Evolutionary conservation across 2,888 invertebrate species (phyloP), one percentile per base, ranked within the genome.

Genomic region (Diadromus collaris): DNA sequence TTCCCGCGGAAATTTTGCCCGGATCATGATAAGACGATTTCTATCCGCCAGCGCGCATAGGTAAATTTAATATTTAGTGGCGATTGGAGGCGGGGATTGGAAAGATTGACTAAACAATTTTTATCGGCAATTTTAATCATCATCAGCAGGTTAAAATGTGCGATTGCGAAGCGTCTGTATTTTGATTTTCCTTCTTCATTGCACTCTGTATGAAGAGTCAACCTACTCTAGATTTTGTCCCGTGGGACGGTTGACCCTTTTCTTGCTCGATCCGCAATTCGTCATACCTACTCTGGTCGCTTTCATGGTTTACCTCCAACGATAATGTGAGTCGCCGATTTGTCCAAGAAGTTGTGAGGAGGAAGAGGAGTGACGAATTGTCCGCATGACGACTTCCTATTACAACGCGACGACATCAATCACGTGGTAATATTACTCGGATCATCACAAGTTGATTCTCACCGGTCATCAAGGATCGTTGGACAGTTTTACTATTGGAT

Each of bases 11-110:
- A 67, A 60, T 67, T 46, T 67, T 7, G 60, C 60, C 27, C 19
- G 61, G 38, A 38, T 67, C 34, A 19, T 67, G 29, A 46, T 48
- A 48, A 48, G 19, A 6, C 48, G 60, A 41, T 51, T 67, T 6
- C 73, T 21, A 51, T 60, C 61, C 29, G 60, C 41, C 32, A 27
- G 65, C 73, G 46, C 67, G 74, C 58, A 67, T 74, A 67, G 44
- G 13, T 51, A 10, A 21, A 24, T 46, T 48, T 24, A 41, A 74
- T 61, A 67, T 48, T 27, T n/a, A 16, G 38, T 41, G 41, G 27
- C 51, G 67, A 65, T 67, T 60, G 27, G 34, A 38, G 27, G 29
- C 6, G 56, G 56, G 2, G 56, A n/a, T 48, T 9, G n/a, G 46
- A 48, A 48, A 19, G 46, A 6, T 16, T 27, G 29, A 16, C 6